Evolutionary conservation across 2,888 invertebrate species (phyloP).

Genomic region (Rambutsinella grinnellia): DNA sequence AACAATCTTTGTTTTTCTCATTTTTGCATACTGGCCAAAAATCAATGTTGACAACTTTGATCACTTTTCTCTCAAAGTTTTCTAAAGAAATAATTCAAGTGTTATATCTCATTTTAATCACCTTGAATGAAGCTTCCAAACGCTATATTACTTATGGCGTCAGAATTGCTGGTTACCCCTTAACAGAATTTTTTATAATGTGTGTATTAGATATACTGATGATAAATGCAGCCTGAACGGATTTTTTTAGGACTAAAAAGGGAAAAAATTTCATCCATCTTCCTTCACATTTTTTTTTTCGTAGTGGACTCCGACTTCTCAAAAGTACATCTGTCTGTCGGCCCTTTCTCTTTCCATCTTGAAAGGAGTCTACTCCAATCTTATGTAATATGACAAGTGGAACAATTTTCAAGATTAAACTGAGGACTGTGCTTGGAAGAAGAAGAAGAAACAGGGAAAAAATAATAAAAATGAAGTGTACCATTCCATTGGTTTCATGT

Average conservation of each 20-base stretch:
- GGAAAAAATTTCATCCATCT: background rate
- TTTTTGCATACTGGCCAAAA: no score
- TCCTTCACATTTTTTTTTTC: background rate
- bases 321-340: constrained; percentile 5
- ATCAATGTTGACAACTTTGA: no score
- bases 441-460: background rate
- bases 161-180: no score
- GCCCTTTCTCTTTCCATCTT: background rate
- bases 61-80: no score
- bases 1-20: no score
- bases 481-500: constrained; percentile 9
- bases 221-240: background rate
- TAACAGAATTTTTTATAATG: no score
- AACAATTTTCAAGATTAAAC: constrained; percentile 33
- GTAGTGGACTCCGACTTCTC: background rate
- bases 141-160: no score
- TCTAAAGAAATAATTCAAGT: no score
- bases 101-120: no score
- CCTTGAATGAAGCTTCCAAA: no score
- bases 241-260: background rate
- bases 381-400: constrained; percentile 31
- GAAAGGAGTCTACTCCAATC: background rate
- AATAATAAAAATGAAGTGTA: constrained; percentile 38
- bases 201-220: no score
- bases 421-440: background rate